Evolutionary conservation across 1,140 invertebrate species (phyloP).

Genomic region (Eriosoma lanigerum): DNA sequence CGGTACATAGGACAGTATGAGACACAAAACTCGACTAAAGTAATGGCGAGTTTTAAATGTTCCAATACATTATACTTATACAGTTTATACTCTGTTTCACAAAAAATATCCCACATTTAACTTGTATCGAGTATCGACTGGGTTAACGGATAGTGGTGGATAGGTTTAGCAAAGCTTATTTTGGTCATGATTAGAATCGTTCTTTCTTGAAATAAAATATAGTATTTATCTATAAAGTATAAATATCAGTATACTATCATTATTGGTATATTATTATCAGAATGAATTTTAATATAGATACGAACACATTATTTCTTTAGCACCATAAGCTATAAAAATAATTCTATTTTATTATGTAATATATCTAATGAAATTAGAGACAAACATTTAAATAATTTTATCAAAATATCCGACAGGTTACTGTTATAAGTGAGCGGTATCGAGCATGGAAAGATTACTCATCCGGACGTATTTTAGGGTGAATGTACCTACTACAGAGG

Average conservation of each 20-base stretch:
- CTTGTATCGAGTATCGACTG: too few relatives aligned
- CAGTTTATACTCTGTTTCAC: too few relatives aligned
- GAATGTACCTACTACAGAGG: neutral
- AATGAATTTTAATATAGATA: neutral
- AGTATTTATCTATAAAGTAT: too few relatives aligned
- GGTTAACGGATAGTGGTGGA: too few relatives aligned
- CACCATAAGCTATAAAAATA: neutral
- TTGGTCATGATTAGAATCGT: too few relatives aligned
- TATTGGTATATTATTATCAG: neutral
- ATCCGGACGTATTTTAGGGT: constrained; percentile 3
- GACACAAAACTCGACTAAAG: neutral
- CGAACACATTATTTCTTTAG: neutral
- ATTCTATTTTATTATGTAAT: too few relatives aligned
- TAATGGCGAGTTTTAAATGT: neutral
- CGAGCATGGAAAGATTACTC: constrained; percentile 9
- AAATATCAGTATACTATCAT: too few relatives aligned
- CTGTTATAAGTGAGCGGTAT: neutral
- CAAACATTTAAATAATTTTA: constrained; percentile 17
- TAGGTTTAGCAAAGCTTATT: too few relatives aligned
- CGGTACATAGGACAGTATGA: neutral
- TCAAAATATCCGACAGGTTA: constrained; percentile 11
- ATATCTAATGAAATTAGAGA: neutral
- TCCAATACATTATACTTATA: too few relatives aligned
- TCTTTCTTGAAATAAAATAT: too few relatives aligned
- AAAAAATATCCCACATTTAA: too few relatives aligned